phyloP scores from a whole-genome alignment of 2,113 vertebrate species.

The Harpagus bidentatus region DNA sequence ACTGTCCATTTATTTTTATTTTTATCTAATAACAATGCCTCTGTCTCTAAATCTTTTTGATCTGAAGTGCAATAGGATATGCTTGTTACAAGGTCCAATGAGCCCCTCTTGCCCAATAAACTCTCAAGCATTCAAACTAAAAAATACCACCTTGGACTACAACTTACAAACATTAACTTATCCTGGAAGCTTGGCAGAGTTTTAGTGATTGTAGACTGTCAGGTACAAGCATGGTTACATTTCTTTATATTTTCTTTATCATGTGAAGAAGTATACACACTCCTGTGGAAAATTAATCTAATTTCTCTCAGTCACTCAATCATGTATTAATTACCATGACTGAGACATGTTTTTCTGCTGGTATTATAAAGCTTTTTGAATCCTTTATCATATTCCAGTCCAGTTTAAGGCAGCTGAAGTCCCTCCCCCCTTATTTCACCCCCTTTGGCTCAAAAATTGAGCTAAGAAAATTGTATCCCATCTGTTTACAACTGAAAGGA shows the following conservation, averaged over 20 bases:
- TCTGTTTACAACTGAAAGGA: neutral
- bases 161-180: neutral
- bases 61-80: neutral
- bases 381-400: neutral
- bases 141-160: neutral
- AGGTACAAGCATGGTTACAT: neutral
- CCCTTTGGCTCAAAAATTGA: neutral
- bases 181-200: neutral
- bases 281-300: neutral
- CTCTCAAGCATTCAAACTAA: neutral
- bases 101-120: neutral
- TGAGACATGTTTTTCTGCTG: neutral
- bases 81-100: neutral
- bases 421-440: neutral
- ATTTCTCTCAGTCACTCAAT: neutral
- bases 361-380: neutral
- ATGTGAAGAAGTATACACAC: neutral
- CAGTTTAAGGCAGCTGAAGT: neutral
- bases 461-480: neutral
- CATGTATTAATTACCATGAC: neutral
- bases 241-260: neutral
- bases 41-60: neutral
- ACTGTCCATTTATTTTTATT: neutral
- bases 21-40: neutral
- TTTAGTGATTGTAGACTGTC: neutral